phyloP scores from a whole-genome alignment of 2,113 vertebrate species.

The Bufo bufo region DNA sequence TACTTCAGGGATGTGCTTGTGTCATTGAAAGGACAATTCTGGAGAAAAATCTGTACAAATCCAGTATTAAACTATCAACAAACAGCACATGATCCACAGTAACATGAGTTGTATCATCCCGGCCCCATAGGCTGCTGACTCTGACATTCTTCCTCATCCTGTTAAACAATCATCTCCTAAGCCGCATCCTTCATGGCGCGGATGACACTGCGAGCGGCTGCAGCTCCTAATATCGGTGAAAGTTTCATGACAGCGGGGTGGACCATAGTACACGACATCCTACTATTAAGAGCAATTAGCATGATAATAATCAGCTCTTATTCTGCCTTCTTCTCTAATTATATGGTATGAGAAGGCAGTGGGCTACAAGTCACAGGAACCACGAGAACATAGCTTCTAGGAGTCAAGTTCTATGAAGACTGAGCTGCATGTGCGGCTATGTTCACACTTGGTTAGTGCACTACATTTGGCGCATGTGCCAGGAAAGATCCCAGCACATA shows the following conservation, averaged over 20 bases:
- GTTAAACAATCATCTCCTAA: conserved; percentile 25
- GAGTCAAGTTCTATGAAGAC: background rate
- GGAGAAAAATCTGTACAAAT: background rate
- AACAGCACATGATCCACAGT: background rate
- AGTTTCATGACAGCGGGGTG: background rate
- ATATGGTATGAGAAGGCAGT: background rate
- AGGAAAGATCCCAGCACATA: background rate
- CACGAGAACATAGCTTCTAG: background rate
- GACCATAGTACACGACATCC: background rate
- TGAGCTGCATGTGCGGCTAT: background rate
- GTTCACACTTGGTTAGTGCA: too few relatives aligned
- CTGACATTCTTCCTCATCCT: background rate
- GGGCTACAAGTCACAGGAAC: background rate
- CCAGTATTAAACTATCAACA: background rate
- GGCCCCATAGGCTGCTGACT: conserved; percentile 12
- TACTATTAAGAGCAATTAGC: conserved; percentile 32
- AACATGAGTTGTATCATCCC: background rate
- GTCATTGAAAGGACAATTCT: too few relatives aligned
- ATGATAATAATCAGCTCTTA: background rate
- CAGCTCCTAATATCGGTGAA: background rate
- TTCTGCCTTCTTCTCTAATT: background rate
- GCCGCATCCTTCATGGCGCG: background rate
- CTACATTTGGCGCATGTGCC: background rate
- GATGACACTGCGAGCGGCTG: background rate
- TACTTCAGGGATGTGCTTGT: too few relatives aligned